phyloP scores from a whole-genome alignment of 2,797 vertebrate species.

The Pseudochirops corinnae region DNA sequence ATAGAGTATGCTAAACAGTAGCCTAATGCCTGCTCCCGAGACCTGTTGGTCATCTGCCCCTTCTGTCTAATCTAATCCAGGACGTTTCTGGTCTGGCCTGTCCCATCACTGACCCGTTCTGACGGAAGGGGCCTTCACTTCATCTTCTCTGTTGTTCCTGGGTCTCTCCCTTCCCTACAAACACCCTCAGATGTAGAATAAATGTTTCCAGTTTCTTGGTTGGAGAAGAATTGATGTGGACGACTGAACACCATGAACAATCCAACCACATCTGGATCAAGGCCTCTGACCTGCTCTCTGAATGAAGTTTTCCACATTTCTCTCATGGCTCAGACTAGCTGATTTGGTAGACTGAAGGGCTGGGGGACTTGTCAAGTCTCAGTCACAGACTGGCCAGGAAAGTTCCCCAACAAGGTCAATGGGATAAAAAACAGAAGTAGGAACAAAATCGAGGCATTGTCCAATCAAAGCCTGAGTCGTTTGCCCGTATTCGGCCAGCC shows the following conservation, averaged over 20 bases:
- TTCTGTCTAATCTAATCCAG: background rate
- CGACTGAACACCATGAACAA: background rate
- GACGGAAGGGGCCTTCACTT: background rate
- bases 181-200: background rate
- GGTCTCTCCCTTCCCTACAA: constrained; percentile 18
- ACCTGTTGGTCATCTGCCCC: background rate
- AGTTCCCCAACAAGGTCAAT: background rate
- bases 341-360: background rate
- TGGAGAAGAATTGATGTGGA: background rate
- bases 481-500: background rate
- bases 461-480: background rate
- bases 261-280: constrained; percentile 17
- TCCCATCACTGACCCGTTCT: background rate
- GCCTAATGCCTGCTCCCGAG: background rate
- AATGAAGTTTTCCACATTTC: constrained; percentile 18
- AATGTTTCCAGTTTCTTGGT: constrained; percentile 32
- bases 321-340: background rate
- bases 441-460: background rate
- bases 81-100: background rate
- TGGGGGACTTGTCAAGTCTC: background rate
- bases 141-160: background rate
- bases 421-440: background rate
- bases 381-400: background rate
- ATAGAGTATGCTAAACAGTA: background rate
- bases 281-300: background rate